phyloP scores from a whole-genome alignment of 2,113 vertebrate species.

The Alosa alosa region DNA sequence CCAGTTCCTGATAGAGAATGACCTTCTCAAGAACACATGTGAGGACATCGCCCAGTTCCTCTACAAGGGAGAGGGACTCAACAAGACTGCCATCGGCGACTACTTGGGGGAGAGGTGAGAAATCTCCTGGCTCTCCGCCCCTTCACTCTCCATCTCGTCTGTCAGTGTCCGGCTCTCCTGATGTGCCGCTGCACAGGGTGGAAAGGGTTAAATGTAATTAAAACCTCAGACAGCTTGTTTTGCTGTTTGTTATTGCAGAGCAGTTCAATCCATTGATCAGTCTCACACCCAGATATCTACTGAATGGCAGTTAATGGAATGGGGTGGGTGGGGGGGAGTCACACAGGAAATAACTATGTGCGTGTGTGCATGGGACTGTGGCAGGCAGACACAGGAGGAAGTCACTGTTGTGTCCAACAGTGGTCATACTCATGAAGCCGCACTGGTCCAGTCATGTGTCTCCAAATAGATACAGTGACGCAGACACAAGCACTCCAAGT shows the following conservation, averaged over 20 bases:
- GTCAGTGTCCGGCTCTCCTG: background rate
- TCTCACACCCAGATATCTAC: background rate
- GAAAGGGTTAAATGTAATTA: background rate
- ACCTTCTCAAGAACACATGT: constrained; percentile 87
- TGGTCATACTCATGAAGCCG: background rate
- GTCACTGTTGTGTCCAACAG: background rate
- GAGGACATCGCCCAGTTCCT: constrained; percentile 93
- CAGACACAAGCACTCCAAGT: background rate
- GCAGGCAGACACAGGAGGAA: background rate
- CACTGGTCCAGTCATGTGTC: background rate
- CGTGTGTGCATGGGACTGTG: too few relatives aligned
- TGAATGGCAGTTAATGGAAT: background rate
- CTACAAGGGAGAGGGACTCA: constrained; percentile 94
- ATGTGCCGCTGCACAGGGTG: background rate
- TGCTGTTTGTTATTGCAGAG: background rate
- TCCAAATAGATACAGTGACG: background rate
- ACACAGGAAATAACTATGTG: background rate
- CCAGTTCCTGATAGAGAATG: constrained; percentile 89
- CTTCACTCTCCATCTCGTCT: background rate
- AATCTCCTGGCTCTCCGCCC: background rate
- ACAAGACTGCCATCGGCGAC: constrained; percentile 95
- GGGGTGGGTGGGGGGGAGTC: background rate
- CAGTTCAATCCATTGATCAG: background rate
- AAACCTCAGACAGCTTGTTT: background rate
- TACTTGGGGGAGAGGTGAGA: constrained; percentile 91